These are phyloP conservation scores for Pelvicachromis taeniatus DNA, from an alignment of 2,113 vertebrate genomes.

Conservation along the genomic window DNA sequence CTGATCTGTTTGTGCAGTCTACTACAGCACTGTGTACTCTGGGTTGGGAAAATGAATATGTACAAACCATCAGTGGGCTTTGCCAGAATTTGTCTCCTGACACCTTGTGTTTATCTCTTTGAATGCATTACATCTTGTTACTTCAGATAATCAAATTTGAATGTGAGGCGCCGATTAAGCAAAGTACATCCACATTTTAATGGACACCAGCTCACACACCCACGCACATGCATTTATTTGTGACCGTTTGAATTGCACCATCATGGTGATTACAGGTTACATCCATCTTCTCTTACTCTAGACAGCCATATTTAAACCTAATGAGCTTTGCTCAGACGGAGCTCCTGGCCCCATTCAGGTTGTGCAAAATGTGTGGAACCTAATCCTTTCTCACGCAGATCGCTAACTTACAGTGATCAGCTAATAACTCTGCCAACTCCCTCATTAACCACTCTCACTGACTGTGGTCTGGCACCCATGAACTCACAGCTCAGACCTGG, in stretches of 20 bases:
- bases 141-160: constrained; percentile 16
- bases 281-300: constrained; percentile 28
- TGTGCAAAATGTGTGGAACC: constrained; percentile 29
- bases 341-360: constrained; percentile 39
- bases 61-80: not conserved
- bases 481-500: constrained; percentile 2
- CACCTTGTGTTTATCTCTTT: constrained; percentile 5
- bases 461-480: constrained; percentile 35
- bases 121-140: constrained; percentile 18
- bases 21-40: not conserved
- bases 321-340: constrained; percentile 45
- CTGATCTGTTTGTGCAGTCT: not conserved
- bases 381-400: constrained; percentile 62
- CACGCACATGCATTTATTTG: not conserved
- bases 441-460: constrained; percentile 56
- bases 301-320: constrained; percentile 46
- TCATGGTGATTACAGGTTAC: not conserved
- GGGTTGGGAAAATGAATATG: not conserved
- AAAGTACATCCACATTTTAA: not conserved
- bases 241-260: not conserved
- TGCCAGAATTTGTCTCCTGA: constrained; percentile 11
- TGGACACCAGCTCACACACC: not conserved
- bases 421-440: constrained; percentile 62
- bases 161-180: not conserved
- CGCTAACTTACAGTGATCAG: constrained; percentile 60